A percentile compares a stretch with the other conserved stretches of the same genome.
Evolutionary conservation across 2,113 vertebrate species (phyloP).

Genomic region (Ciconia maguari): DNA sequence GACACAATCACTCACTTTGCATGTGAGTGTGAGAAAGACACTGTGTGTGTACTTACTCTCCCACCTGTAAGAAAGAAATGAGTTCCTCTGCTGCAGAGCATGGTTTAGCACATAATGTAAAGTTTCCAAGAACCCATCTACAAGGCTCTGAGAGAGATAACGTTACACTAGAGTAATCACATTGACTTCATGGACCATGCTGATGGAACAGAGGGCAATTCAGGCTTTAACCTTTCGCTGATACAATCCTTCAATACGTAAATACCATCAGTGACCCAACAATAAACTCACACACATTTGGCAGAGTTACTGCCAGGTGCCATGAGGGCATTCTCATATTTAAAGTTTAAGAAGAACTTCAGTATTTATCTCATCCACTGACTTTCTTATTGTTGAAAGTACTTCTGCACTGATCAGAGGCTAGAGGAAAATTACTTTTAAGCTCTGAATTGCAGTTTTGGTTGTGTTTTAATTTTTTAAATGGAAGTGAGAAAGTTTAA

Average conservation of each 20-base stretch:
- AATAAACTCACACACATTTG: neutral
- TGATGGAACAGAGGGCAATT: neutral
- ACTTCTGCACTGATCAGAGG: neutral
- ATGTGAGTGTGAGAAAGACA: neutral
- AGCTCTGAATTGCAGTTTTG: neutral
- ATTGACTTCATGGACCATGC: neutral
- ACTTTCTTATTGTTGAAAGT: neutral
- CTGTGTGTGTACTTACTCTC: neutral
- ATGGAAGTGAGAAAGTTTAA: neutral
- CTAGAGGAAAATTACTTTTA: neutral
- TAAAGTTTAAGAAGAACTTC: neutral
- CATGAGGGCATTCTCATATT: fast-evolving
- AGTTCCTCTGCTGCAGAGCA: neutral
- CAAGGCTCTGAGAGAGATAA: neutral
- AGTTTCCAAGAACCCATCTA: neutral
- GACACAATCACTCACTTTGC: neutral
- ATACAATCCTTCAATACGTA: neutral
- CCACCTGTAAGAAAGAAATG: neutral
- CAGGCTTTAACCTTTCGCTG: neutral
- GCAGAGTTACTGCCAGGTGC: neutral
- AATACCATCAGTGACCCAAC: neutral
- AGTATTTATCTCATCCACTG: neutral
- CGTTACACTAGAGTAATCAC: neutral
- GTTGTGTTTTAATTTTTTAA: neutral
- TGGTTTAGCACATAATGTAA: neutral